Base-by-base conservation (phyloP, 2,113 vertebrate species). In the Gasterosteus nipponicus region DNA sequence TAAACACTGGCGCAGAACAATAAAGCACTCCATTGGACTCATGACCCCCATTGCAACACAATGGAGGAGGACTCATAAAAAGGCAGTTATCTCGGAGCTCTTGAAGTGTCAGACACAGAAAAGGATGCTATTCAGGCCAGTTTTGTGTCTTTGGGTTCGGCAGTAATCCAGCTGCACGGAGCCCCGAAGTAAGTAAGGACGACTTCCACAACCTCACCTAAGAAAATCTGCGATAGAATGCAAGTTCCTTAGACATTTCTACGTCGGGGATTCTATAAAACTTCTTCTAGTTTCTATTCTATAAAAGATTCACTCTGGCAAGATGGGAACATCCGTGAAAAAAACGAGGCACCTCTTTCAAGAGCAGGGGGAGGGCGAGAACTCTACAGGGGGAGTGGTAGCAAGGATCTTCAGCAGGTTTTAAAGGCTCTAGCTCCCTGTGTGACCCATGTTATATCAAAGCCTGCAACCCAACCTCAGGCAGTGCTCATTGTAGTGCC, bases 11-110 rank as follows among this genome's bases (percentile, higher is more conserved):
- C 54, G 33, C 79, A 75, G 90, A 89, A 95, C 94, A 93, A 92
- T 96, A 96, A 96, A 96, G 89, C 88, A 92, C 93, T 95, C 94
- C 89, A 94, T 91, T 88, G 90, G 90, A 91, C 89, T 92, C 92
- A 89, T 92, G 89, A 90, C 94, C 93, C 92, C 91, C 85, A 92
- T 86, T 82, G 91, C 89, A 88, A 89, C 83, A 96, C 94, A 95
- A 96, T 93, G 87, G 93, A 84, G 66, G 80, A 83, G 89, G 84
- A 81, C 93, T 92, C 91, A 95, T 95, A 96, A 95, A 96, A 93
- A 92, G 91, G 90, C 94, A 92, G 93, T 94, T 95, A 94, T 91
- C 95, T 94, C 86, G 74, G 85, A 90, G 89, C 90, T 94, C 91
- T 95, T 94, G 93, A 95, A 92, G 89, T 87, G 91, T 92, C 89